A percentile compares a stretch with the other conserved stretches of the same genome.
phyloP scores from a whole-genome alignment of 1,140 invertebrate genomes.

The Drosophila tani region DNA sequence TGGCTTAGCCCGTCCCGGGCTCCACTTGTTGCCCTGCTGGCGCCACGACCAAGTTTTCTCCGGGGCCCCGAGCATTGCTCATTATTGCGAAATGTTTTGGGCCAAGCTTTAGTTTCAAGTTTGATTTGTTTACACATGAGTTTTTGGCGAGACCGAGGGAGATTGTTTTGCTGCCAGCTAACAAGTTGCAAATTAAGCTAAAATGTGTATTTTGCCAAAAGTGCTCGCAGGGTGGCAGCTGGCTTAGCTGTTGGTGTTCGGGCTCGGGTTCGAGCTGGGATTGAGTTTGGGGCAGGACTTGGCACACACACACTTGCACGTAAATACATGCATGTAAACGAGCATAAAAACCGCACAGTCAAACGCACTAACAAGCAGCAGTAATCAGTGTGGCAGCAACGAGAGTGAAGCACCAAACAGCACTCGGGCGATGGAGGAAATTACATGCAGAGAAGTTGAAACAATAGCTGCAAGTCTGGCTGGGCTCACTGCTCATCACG shows the following conservation, averaged over 20 bases:
- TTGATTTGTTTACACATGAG: conserved; percentile 78
- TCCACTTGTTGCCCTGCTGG: conserved; percentile 67
- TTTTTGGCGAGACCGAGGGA: conserved; percentile 53
- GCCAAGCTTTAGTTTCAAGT: conserved; percentile 72
- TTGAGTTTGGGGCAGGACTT: conserved; percentile 21
- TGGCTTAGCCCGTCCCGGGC: conserved; percentile 17
- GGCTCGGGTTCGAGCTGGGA: not conserved
- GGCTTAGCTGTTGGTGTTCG: not conserved
- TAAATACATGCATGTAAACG: conserved; percentile 64
- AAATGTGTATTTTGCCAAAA: conserved; percentile 79
- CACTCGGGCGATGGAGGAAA: conserved; percentile 53
- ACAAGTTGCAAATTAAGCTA: conserved; percentile 82
- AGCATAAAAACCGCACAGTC: conserved; percentile 75
- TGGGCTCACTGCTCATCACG: conserved; percentile 58
- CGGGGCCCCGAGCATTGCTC: conserved; percentile 63
- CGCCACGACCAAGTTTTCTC: conserved; percentile 38
- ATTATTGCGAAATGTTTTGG: conserved; percentile 72
- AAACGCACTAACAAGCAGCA: conserved; percentile 78
- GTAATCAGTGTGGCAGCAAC: conserved; percentile 72
- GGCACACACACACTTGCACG: conserved; percentile 17
- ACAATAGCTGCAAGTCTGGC: conserved; percentile 61
- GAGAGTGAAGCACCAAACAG: conserved; percentile 25
- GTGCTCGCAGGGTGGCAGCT: conserved; percentile 22
- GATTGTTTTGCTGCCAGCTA: conserved; percentile 75
- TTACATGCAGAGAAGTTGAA: conserved; percentile 75